These are phyloP conservation scores for Rapana venosa DNA, from an alignment of 2,888 invertebrate species.

Conservation along the genomic window DNA sequence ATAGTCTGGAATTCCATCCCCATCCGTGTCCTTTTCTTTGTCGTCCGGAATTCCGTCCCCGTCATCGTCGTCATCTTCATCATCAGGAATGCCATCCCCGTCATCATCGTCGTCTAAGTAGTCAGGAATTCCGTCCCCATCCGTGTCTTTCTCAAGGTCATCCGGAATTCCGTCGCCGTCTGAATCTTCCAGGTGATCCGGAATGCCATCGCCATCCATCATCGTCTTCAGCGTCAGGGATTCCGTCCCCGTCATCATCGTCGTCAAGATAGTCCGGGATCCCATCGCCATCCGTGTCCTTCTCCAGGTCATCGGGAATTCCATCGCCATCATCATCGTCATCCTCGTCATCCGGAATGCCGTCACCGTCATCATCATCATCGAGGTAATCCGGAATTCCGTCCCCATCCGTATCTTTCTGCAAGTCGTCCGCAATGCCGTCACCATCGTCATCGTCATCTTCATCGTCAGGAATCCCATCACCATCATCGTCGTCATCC, in stretches of 20 bases:
- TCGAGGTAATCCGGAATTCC: constrained; percentile 65
- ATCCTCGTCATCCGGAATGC: constrained; percentile 68
- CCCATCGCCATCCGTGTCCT: constrained; percentile 71
- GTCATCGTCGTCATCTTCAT: constrained; percentile 64
- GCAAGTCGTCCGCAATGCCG: constrained; percentile 56
- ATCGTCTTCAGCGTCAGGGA: constrained; percentile 62
- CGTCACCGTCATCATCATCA: constrained; percentile 61
- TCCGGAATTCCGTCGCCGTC: constrained; percentile 68
- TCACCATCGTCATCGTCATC: constrained; percentile 65
- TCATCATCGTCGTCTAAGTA: constrained; percentile 59
- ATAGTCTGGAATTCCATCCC: constrained; percentile 68
- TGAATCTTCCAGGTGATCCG: constrained; percentile 60
- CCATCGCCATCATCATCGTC: constrained; percentile 67
- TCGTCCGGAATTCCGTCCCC: constrained; percentile 69
- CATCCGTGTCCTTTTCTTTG: constrained; percentile 64
- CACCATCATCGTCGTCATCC: constrained; percentile 66
- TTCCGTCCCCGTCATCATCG: constrained; percentile 70
- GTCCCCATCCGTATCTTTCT: constrained; percentile 68
- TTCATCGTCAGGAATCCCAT: constrained; percentile 72
- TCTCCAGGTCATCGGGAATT: constrained; percentile 58
- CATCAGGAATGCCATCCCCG: constrained; percentile 68
- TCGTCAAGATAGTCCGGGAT: constrained; percentile 70
- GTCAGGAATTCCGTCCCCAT: constrained; percentile 70
- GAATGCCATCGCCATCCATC: constrained; percentile 62
- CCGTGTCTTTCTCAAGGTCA: constrained; percentile 60